Base-by-base conservation (phyloP, 2,888 invertebrate species). In the Cheiracanthium punctorium region DNA sequence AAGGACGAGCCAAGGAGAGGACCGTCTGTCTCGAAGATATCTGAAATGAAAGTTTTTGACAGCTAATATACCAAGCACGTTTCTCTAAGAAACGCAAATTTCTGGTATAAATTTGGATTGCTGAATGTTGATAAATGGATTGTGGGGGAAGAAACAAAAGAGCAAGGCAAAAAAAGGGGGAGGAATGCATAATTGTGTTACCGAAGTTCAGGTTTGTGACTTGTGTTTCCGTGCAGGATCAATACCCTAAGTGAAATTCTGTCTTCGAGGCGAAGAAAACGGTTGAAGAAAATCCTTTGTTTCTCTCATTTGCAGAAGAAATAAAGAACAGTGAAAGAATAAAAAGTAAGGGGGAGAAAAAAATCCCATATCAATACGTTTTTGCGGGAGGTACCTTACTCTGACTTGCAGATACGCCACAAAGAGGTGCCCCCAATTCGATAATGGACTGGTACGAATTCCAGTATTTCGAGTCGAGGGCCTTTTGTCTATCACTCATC, bases 401-500 rank as follows among this genome's bases (percentile, higher is more conserved):
- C 48, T 37, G 32, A 29, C 77, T 32, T 77, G 71, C 41, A 73
- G 73, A 48, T 73, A 73, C 67, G 30, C 29, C 70, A 75, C 41
- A 52, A 79, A 33, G 64, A n/a, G 20, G 20, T 17, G 24, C 37
- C 74, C 70, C 84, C 84, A 84, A 84, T 84, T 84, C 84, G 84
- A 84, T 84, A 84, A 84, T 84, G 84, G 84, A 71, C 69, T 41
- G 52, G 73, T n/a, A 79, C 67, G 82, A 84, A 84, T 79, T 84
- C 58, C 32, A 75, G 82, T 70, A 70, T 79, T 79, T 64, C 77
- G 24, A 37, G 24, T 28, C 24, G 58, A 58, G 58, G 58, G n/a
- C 82, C 69, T 41, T 84, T 84, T 79, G 84, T 84, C 84, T 79
- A 84, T 84, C 79, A 84, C 43, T 84, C 73, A 84, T 84, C 77